Evolutionary conservation across 1,140 invertebrate species (phyloP), one percentile per base, ranked within the genome.

Genomic region (Hylyphantes graminicola): DNA sequence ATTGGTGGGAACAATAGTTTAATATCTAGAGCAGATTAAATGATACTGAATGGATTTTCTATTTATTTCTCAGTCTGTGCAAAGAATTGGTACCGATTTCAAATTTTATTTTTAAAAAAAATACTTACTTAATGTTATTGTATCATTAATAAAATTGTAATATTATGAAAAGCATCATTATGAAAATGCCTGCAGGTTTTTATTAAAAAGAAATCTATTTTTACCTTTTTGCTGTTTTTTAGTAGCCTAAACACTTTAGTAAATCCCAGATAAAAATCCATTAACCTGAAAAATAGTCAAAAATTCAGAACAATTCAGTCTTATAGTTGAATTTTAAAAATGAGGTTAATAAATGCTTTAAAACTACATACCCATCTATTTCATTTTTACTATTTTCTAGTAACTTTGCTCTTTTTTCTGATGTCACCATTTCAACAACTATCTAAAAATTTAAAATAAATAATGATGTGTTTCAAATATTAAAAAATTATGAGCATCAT

Each of bases 191-290:
- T 2, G 5, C 35, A 35, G 35, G 5, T 35, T 35, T 35, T 35
- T 35, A 5, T 35, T 35, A 35, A 35, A 35, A 35, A 35, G 5
- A 35, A 2, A 35, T 35, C 5, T 35, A 35, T 35, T 53, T 54
- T 77, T 86, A 88, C 87, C 85, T 94, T 94, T 85, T 93, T 91
- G 15, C 91, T 87, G 5, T 88, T 87, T 13, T 89, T 88, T 7
- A 96, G 87, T 0, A 93, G 85, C 61, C 92, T 89, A 82, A 95
- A 93, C 15, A 96, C 88, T 88, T 91, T 91, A 12, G 93, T 92
- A 88, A 95, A 94, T 35, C 94, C 94, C 78, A 92, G 85, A 64
- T 93, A 85, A 80, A 85, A 80, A 75, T 81, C 64, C 55, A 63
- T 53, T 35, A 59, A 13, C 19, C 67, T 78, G 87, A 89, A 90